phyloP scores from a whole-genome alignment of 2,888 invertebrate genomes.

The Villa cingulata region DNA sequence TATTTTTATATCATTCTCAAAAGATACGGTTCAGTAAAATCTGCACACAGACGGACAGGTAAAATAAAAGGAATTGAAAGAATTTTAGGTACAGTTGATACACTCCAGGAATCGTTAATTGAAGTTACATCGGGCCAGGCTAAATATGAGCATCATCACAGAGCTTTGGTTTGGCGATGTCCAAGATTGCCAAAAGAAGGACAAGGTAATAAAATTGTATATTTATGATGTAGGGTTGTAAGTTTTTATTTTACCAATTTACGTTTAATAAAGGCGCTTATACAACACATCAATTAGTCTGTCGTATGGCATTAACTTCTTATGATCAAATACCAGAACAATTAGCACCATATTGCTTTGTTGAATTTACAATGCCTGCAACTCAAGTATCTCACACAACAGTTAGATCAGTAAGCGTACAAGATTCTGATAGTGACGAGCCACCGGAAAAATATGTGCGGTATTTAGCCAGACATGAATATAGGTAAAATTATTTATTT shows the following conservation, averaged over 20 bases:
- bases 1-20: background rate
- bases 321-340: constrained; percentile 95
- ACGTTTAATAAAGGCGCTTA: constrained; percentile 95
- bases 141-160: constrained; percentile 97
- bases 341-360: constrained; percentile 73
- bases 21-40: constrained; percentile 92
- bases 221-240: too few species aligned
- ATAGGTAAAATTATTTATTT: constrained; percentile 44
- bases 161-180: constrained; percentile 96
- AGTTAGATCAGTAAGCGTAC: constrained; percentile 83
- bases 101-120: constrained; percentile 79
- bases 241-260: constrained; percentile 11
- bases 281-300: constrained; percentile 90
- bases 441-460: constrained; percentile 98
- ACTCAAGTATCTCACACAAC: constrained; percentile 92
- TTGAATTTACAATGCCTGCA: constrained; percentile 98
- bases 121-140: constrained; percentile 94
- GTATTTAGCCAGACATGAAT: constrained; percentile 91
- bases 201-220: constrained; percentile 71
- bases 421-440: constrained; percentile 68
- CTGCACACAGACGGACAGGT: constrained; percentile 74
- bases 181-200: constrained; percentile 95
- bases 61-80: constrained; percentile 88
- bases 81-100: constrained; percentile 81
- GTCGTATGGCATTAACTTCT: constrained; percentile 87